Evolutionary conservation across 2,797 vertebrate species (phyloP).

Genomic region (Pangasius macronema): DNA sequence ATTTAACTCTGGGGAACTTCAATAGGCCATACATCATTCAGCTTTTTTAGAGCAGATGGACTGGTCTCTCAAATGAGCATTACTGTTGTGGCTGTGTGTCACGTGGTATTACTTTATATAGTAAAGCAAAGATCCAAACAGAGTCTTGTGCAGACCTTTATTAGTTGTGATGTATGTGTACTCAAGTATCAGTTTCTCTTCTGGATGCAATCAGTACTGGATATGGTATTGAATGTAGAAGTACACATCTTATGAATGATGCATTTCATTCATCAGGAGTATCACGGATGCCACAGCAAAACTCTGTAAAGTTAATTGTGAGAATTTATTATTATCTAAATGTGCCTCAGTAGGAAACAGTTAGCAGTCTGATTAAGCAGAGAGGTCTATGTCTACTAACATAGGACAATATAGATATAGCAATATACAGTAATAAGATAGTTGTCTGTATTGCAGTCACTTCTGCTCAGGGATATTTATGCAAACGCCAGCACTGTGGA

Average conservation of each 20-base stretch:
- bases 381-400: neutral
- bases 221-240: neutral
- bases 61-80: neutral
- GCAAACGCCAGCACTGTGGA: constrained; percentile 58
- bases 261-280: neutral
- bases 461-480: constrained; percentile 47
- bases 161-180: neutral
- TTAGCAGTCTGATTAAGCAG: neutral
- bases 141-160: neutral
- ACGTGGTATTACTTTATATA: neutral
- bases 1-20: constrained; percentile 74
- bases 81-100: neutral
- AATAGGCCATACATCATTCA: constrained; percentile 65
- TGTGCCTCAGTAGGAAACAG: neutral
- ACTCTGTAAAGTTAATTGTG: neutral
- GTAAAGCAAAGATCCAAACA: neutral
- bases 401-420: neutral
- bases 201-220: neutral
- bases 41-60: constrained; percentile 19
- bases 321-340: neutral
- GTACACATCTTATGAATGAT: neutral
- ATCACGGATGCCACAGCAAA: neutral
- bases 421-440: neutral
- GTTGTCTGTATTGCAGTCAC: neutral
- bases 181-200: neutral